Base-by-base conservation (phyloP, 2,888 invertebrate genomes). In the Philonicus albiceps region DNA sequence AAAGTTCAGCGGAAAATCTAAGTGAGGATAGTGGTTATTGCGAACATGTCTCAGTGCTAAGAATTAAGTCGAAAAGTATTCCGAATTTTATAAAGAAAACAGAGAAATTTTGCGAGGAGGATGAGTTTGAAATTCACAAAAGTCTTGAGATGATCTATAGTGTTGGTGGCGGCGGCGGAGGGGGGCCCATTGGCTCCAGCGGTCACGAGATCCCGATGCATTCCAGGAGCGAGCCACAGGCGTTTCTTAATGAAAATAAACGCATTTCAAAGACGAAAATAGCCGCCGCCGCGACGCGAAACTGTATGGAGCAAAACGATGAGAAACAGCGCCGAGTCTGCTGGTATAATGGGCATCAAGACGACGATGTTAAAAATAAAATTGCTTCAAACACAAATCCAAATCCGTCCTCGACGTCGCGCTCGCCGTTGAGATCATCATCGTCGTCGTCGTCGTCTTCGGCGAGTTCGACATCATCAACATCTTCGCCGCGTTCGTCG, bases 11-110 rank as follows among this genome's bases (percentile, higher is more conserved):
- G 30, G 96, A 96, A 91, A 96, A 96, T 93, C 93, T 96, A 88
- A 96, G 96, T 90, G 96, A 96, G 91, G 96, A 96, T 91, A 96
- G 96, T 89, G 96, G 96, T 85, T 96, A 95, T 92, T 94, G 96
- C 90, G 96, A 96, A 88, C 87, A 88, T 78, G 80, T 86, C n/a
- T 55, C 37, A 16, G 78, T 73, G 13, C 89, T 90, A 74, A 89
- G 91, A 49, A 88, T 89, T 49, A 93, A 93, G 89, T 93, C 93
- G 37, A 93, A 92, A 89, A 93, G 92, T 87, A 93, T 93, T 88
- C 93, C 93, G 81, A 92, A 92, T 90, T 92, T 93, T 89, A 91
- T 92, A 53, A 31, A 76, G 76, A 49, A 86, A 7, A 86, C 87
- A 89, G 92, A 92, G 83, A 91, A 92, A 87, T 91, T 92, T 86